phyloP scores from a whole-genome alignment of 2,888 invertebrate species.

The Drosophila mayaguana region DNA sequence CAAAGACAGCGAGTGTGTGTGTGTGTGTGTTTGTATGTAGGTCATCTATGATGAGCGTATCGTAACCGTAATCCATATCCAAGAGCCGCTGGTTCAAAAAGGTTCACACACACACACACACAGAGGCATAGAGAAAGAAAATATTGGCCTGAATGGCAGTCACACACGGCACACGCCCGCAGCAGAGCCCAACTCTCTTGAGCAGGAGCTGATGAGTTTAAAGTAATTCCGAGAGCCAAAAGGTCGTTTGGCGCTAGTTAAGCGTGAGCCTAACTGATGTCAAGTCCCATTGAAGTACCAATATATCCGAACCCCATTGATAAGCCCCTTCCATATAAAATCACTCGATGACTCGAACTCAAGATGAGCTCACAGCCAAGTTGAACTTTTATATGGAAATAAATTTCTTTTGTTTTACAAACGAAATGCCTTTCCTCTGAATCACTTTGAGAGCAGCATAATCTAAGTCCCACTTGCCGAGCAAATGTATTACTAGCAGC shows the following conservation, averaged over 20 bases:
- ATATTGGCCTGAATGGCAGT: slow-evolving; percentile 30
- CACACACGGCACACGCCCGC: slow-evolving; percentile 32
- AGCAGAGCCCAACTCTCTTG: slow-evolving; percentile 22
- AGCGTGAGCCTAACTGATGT: slow-evolving; percentile 3
- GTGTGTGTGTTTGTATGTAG: slow-evolving; percentile 44
- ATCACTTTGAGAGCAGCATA: not conserved
- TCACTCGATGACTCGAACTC: not conserved
- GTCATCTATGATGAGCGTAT: slow-evolving; percentile 70
- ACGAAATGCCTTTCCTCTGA: not conserved
- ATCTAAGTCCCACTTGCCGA: not conserved
- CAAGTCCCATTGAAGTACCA: not conserved
- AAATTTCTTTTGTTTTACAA: not conserved
- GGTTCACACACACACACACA: slow-evolving; percentile 46
- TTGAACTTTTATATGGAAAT: not conserved
- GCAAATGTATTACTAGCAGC: not conserved
- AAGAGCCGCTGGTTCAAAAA: slow-evolving; percentile 48
- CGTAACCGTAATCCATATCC: slow-evolving; percentile 55
- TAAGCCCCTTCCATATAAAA: not conserved
- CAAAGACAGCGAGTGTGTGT: slow-evolving; percentile 49
- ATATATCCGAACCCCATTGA: not conserved
- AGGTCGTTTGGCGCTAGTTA: not conserved
- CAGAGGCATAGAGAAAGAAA: not conserved
- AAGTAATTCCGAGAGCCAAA: slow-evolving; percentile 1
- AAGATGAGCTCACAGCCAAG: slow-evolving; percentile 3
- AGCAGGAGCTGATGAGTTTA: slow-evolving; percentile 2